phyloP scores from a whole-genome alignment of 2,113 vertebrate genomes.

The Periophthalmodon schlosseri region DNA sequence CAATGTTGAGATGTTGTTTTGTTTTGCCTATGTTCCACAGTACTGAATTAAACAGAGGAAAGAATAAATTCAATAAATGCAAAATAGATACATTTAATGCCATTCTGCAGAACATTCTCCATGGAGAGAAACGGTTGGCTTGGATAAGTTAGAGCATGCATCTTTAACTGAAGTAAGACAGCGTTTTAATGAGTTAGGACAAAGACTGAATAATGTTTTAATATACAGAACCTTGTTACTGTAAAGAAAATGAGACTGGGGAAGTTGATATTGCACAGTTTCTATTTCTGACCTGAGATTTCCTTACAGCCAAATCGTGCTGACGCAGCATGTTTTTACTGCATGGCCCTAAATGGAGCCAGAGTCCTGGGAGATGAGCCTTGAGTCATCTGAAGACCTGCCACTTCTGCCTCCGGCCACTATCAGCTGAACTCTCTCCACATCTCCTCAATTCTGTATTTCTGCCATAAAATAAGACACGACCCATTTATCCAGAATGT shows the following conservation, averaged over 20 bases:
- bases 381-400: slow-evolving; percentile 39
- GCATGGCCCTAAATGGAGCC: slow-evolving; percentile 23
- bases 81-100: not conserved
- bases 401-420: slow-evolving; percentile 1
- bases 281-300: slow-evolving; percentile 36
- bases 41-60: too few species aligned
- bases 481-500: slow-evolving; percentile 38
- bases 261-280: slow-evolving; percentile 6
- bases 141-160: too few species aligned
- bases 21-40: too few species aligned
- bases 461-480: slow-evolving; percentile 17
- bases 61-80: too few species aligned
- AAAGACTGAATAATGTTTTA: not conserved
- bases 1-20: too few species aligned
- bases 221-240: not conserved
- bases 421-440: slow-evolving; percentile 15
- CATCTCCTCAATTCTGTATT: not conserved
- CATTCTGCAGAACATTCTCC: not conserved
- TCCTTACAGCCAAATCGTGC: slow-evolving; percentile 13
- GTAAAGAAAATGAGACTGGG: not conserved
- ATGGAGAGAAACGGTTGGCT: not conserved
- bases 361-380: slow-evolving; percentile 27
- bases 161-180: not conserved
- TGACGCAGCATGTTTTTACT: slow-evolving; percentile 33
- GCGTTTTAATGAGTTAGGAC: not conserved